Evolutionary conservation across 2,797 vertebrate genomes (phyloP), one percentile per base, ranked within the genome.

Genomic region (Coluber constrictor): DNA sequence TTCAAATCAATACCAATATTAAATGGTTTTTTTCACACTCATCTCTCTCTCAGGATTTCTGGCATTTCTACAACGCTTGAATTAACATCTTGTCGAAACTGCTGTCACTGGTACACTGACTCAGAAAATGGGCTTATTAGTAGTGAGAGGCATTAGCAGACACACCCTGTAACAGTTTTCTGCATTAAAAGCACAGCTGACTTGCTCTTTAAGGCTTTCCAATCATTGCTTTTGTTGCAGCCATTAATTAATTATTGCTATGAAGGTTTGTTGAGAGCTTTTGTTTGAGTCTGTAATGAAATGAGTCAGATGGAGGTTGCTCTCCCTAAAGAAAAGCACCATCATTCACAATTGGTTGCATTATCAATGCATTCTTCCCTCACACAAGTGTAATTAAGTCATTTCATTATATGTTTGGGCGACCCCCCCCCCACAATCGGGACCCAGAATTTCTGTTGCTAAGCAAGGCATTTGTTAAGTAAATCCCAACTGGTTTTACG

Each of bases 241-340:
- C 87, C 90, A 91, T 93, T 91, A 93, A 91, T 60, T 91, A 91
- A 91, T 93, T 89, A 93, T 89, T 61, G 87, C 87, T 89, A 74
- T 74, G 79, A 91, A 89, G 74, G 51, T 89, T 93, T 54, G 57
- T 87, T 90, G 83, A 89, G 61, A 89, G 63, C 90, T 91, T 91
- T 91, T 88, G 86, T 93, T 93, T 83, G 59, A 70, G 51, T 83
- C 56, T 7, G 70, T 63, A 91, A 89, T 93, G 86, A 89, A 93
- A 93, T 89, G 90, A 91, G 55, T 93, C 90, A 91, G 66, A 86
- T 89, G 90, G 87, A 86, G 83, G 90, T 90, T 29, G 51, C 90
- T 90, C 87, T 74, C 63, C 37, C 86, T 56, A 32, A 63, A 88
- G 16, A 32, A 87, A 79, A 88, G 47, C 47, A 89, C 2, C 61